phyloP scores from a whole-genome alignment of 2,113 vertebrate species.

The Ciconia boyciana region DNA sequence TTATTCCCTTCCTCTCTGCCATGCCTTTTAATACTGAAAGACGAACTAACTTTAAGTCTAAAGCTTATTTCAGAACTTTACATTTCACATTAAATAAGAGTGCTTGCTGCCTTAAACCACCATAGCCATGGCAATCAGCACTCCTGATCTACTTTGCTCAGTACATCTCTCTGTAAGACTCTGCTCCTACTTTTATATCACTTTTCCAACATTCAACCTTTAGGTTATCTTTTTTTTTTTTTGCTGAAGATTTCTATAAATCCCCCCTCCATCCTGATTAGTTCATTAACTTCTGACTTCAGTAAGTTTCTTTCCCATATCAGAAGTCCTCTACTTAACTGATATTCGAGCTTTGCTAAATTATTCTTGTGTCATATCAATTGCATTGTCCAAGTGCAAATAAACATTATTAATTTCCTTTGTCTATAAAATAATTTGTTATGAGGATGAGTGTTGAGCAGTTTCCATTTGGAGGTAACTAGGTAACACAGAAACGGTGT shows the following conservation, averaged over 20 bases:
- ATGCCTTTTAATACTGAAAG: background rate
- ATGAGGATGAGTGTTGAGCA: background rate
- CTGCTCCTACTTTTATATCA: background rate
- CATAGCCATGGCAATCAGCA: background rate
- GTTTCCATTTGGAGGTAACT: background rate
- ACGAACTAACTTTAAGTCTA: background rate
- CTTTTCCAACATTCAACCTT: background rate
- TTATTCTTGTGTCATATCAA: background rate
- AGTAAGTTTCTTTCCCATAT: background rate
- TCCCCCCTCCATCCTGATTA: background rate
- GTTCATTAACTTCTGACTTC: background rate
- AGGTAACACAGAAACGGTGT: background rate
- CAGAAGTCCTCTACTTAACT: background rate
- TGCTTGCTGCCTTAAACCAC: background rate
- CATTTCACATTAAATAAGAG: background rate
- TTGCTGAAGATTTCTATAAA: background rate
- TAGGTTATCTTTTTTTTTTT: background rate
- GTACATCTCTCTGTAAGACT: background rate
- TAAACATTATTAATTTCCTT: background rate
- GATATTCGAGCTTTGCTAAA: background rate
- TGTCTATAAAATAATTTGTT: background rate
- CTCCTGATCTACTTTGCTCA: background rate
- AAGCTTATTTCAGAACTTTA: background rate
- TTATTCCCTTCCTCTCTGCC: background rate
- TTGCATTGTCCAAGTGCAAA: background rate